Evolutionary conservation across 2,888 invertebrate species (phyloP).

Genomic region (Achlya flavicornis): DNA sequence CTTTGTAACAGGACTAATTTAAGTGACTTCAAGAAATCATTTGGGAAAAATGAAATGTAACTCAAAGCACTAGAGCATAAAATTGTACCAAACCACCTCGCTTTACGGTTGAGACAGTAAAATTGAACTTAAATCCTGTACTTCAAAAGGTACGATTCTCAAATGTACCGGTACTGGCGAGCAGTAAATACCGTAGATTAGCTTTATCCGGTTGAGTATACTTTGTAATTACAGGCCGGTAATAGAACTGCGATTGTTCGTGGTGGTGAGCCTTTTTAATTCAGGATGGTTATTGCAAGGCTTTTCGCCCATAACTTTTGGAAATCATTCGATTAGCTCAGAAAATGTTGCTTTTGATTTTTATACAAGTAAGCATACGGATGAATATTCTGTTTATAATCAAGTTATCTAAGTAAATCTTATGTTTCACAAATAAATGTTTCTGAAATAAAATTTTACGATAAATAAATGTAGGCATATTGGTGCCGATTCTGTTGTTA

Average conservation of each 20-base stretch:
- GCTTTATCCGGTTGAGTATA: neutral
- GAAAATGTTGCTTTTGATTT: no score
- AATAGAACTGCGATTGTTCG: neutral
- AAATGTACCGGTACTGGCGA: neutral
- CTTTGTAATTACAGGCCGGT: neutral
- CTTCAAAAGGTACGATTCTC: neutral
- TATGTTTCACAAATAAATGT: no score
- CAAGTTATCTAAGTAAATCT: no score
- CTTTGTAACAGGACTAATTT: no score
- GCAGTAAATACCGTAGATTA: conserved; percentile 5
- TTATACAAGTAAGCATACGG: no score
- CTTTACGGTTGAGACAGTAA: neutral
- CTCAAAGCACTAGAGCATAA: neutral
- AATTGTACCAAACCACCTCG: neutral
- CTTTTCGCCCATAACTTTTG: no score
- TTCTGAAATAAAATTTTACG: no score
- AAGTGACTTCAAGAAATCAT: neutral
- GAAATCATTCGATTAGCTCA: no score
- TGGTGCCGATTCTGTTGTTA: no score
- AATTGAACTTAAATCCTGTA: neutral
- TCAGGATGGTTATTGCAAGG: no score
- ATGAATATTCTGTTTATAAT: no score
- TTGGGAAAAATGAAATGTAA: neutral
- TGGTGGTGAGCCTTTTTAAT: neutral
- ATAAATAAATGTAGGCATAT: no score